These are phyloP conservation scores for Cavia porcellus DNA, from an alignment of 2,113 vertebrate genomes.

Conservation along the genomic window DNA sequence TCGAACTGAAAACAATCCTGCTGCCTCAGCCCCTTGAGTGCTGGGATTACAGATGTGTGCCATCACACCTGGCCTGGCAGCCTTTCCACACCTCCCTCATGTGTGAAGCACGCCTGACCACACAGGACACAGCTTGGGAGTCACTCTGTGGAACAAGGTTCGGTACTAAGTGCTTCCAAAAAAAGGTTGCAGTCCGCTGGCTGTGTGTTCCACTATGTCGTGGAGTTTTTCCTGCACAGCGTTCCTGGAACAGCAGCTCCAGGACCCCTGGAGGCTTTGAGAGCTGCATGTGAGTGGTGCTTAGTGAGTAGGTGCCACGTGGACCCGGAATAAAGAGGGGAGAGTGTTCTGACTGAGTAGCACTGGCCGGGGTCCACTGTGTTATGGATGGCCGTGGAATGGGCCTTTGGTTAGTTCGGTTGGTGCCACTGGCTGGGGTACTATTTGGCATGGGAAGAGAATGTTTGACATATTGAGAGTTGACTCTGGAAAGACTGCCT, in stretches of 20 bases:
- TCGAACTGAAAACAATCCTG: too few species aligned
- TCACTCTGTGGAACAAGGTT: background rate
- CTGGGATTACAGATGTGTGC: too few species aligned
- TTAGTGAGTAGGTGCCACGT: background rate
- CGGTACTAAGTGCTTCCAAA: background rate
- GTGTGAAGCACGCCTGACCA: background rate
- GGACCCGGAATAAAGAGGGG: background rate
- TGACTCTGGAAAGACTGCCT: background rate
- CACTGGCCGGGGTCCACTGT: accelerated
- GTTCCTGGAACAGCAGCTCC: background rate
- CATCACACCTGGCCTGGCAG: too few species aligned
- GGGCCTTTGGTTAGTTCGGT: background rate
- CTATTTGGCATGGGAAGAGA: background rate
- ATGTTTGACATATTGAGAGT: background rate
- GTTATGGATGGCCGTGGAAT: background rate
- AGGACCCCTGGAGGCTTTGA: background rate
- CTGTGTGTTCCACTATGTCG: background rate
- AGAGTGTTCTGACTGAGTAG: too few species aligned
- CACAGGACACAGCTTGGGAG: background rate
- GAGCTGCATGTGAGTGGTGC: background rate
- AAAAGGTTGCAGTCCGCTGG: background rate
- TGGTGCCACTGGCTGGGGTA: background rate
- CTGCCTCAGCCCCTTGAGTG: too few species aligned
- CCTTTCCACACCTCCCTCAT: background rate
- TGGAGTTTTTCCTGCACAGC: background rate